These are phyloP conservation scores for Drosophila fungiperda DNA, from an alignment of 2,888 invertebrate species.

Conservation along the genomic window DNA sequence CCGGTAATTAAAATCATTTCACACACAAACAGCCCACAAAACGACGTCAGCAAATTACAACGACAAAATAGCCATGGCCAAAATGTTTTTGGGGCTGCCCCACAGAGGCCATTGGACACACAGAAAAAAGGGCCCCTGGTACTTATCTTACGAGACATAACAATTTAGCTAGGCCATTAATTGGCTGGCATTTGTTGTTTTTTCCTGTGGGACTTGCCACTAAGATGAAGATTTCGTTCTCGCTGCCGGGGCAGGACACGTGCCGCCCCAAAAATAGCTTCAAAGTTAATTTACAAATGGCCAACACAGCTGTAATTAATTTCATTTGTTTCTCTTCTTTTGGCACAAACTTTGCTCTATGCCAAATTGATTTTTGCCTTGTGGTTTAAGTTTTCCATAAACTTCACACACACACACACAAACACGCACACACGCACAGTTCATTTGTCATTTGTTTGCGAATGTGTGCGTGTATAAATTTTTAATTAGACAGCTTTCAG, in stretches of 20 bases:
- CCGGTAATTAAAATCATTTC: constrained; percentile 82
- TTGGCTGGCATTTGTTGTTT: constrained; percentile 46
- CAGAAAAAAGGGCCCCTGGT: constrained; percentile 56
- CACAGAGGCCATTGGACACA: neutral
- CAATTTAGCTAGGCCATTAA: constrained; percentile 80
- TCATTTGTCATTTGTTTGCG: constrained; percentile 45
- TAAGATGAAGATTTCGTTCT: constrained; percentile 43
- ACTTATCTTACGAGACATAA: constrained; percentile 83
- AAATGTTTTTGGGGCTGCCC: constrained; percentile 8
- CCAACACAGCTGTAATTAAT: constrained; percentile 70
- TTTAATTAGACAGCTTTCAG: constrained; percentile 76
- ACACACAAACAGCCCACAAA: constrained; percentile 61
- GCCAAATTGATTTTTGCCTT: constrained; percentile 73
- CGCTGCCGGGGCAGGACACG: constrained; percentile 53
- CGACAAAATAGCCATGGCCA: constrained; percentile 31
- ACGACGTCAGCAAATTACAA: constrained; percentile 62
- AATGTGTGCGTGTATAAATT: constrained; percentile 64
- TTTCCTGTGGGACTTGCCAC: constrained; percentile 38
- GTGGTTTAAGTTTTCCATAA: constrained; percentile 49
- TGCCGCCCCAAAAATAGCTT: constrained; percentile 49
- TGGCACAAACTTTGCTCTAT: constrained; percentile 73
- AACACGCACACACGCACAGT: constrained; percentile 13
- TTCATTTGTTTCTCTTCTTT: constrained; percentile 70
- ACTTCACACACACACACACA: constrained; percentile 24
- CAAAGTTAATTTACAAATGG: constrained; percentile 77